Conservation (phyloP, 1,140 invertebrate genomes). For the Phymorhynchus buccinoides region DNA sequence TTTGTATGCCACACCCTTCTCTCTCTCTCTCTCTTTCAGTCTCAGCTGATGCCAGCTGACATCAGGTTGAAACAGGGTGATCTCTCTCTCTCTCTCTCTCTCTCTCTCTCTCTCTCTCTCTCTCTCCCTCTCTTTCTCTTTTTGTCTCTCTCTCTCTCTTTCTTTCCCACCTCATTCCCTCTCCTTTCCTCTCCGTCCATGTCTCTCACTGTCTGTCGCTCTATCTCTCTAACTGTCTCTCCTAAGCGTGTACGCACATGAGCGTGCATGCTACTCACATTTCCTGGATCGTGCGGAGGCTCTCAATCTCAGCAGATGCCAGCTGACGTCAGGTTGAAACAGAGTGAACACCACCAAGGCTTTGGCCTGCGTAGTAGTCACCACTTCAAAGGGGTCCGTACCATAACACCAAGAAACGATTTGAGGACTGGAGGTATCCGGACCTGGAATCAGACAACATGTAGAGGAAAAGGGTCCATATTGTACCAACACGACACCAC, state of each 20-base stretch:
- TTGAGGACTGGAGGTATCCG: neutral
- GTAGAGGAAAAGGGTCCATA: too few relatives aligned
- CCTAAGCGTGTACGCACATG: too few relatives aligned
- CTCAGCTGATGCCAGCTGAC: constrained; percentile 26
- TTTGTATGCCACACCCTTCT: too few relatives aligned
- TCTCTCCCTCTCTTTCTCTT: neutral
- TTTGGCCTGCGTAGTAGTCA: neutral
- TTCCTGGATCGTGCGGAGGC: neutral
- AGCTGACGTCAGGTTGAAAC: constrained; percentile 11
- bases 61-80: constrained; percentile 23
- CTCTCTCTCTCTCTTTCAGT: too few relatives aligned
- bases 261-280: constrained; percentile 5
- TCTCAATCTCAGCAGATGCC: constrained; percentile 20
- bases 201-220: too few relatives aligned
- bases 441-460: constrained; percentile 19
- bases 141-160: too few relatives aligned
- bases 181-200: neutral
- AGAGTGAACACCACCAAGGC: constrained; percentile 26
- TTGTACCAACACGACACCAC: too few relatives aligned
- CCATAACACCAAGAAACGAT: constrained; percentile 33
- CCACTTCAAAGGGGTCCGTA: constrained; percentile 15
- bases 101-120: too few relatives aligned
- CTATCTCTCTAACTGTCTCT: too few relatives aligned
- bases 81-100: too few relatives aligned
- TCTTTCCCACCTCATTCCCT: neutral